phyloP scores from a whole-genome alignment of 2,888 invertebrate genomes.

The Zaprionus bogoriensis region DNA sequence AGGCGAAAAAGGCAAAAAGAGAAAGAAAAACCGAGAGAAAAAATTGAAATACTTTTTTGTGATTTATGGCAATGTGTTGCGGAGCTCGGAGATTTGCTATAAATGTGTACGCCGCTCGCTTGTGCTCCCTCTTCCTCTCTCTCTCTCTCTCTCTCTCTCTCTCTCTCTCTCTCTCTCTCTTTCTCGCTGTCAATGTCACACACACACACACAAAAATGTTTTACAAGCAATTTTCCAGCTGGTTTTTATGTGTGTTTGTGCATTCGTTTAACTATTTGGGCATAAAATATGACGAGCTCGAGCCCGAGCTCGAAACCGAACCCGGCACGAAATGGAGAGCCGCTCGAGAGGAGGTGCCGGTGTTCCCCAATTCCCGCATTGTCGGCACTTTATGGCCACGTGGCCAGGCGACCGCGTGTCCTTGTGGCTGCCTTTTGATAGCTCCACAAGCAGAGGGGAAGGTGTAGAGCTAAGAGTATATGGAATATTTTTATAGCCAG shows the following conservation, averaged over 20 bases:
- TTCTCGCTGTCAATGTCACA: conserved; percentile 47
- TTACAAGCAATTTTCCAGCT: conserved; percentile 80
- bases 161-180: not conserved
- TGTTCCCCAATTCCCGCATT: conserved; percentile 31
- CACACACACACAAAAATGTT: conserved; percentile 67
- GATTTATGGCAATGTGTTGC: conserved; percentile 75
- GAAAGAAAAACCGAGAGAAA: conserved; percentile 21
- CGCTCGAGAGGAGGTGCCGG: conserved; percentile 6
- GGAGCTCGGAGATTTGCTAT: conserved; percentile 72
- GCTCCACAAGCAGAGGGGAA: not conserved
- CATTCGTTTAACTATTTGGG: conserved; percentile 78
- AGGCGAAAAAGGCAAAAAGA: conserved; percentile 17
- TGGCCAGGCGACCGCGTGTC: conserved; percentile 50
- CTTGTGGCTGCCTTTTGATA: conserved; percentile 50
- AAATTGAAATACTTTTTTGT: conserved; percentile 77
- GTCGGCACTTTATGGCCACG: conserved; percentile 70
- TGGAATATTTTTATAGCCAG: conserved; percentile 53
- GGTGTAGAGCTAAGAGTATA: conserved; percentile 8
- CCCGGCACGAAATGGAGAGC: conserved; percentile 23
- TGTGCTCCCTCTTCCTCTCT: not conserved
- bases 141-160: not conserved
- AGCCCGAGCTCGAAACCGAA: conserved; percentile 20
- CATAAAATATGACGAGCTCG: conserved; percentile 70
- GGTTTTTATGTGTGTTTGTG: conserved; percentile 74
- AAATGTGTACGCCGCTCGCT: conserved; percentile 44